Evolutionary conservation across 2,113 vertebrate genomes (phyloP).

Genomic region (Trogon melanurus): DNA sequence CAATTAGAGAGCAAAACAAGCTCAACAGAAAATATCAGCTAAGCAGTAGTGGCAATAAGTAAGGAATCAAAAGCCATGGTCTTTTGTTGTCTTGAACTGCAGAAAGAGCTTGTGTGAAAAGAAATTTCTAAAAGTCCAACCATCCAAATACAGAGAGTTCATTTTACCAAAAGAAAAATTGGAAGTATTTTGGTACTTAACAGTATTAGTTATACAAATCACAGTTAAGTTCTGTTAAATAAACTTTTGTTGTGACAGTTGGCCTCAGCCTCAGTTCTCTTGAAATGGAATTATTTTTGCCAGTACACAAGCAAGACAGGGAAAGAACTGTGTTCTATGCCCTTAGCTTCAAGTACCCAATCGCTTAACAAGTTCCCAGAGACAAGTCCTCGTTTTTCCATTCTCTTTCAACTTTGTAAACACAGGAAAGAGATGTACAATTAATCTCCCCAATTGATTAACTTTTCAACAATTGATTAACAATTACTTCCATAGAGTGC

Average conservation of each 20-base stretch:
- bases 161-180: background rate
- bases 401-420: background rate
- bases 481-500: background rate
- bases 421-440: background rate
- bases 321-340: background rate
- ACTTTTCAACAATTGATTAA: rapidly evolving
- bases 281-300: background rate
- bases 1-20: background rate
- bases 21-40: background rate
- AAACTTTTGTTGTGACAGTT: background rate
- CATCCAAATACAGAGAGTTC: background rate
- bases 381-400: background rate
- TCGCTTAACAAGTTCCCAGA: background rate
- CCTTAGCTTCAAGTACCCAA: background rate
- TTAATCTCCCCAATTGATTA: rapidly evolving
- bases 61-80: background rate
- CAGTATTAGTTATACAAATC: background rate
- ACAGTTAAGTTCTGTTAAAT: background rate
- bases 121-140: background rate
- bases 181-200: background rate
- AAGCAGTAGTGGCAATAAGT: background rate
- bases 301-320: background rate
- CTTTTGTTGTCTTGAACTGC: background rate
- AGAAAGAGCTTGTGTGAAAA: background rate
- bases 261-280: background rate